Conservation (phyloP, 2,113 vertebrate genomes). For the Dicerorhinus sumatrensis region DNA sequence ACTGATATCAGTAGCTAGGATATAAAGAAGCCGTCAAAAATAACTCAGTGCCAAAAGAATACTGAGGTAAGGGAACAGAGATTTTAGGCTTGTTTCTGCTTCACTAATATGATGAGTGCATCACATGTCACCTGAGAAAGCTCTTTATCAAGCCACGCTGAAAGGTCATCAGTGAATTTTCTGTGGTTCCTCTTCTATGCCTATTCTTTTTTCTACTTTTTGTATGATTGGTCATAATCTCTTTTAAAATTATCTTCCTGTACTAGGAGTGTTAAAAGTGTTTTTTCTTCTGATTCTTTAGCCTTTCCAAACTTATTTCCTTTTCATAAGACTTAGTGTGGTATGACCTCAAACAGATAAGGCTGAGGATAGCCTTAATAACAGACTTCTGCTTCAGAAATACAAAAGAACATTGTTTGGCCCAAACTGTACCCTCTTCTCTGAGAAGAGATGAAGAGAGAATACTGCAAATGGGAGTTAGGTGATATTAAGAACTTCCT, state of each 20-base stretch:
- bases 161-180: background rate
- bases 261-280: background rate
- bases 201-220: background rate
- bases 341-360: background rate
- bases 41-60: background rate
- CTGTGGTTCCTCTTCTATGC: background rate
- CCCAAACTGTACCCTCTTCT: background rate
- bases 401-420: background rate
- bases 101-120: background rate
- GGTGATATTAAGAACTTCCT: background rate
- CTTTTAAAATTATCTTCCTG: background rate
- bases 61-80: background rate
- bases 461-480: background rate
- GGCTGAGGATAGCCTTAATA: background rate
- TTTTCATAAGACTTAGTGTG: background rate
- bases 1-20: background rate
- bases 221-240: background rate
- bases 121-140: background rate
- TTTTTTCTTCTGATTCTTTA: conserved; percentile 1
- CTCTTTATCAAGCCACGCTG: background rate
- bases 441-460: background rate
- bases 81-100: background rate
- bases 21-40: conserved; percentile 20
- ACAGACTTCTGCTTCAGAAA: background rate
- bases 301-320: background rate